These are phyloP conservation scores for Apeira syringaria DNA, from an alignment of 2,888 invertebrate species.

Conservation along the genomic window DNA sequence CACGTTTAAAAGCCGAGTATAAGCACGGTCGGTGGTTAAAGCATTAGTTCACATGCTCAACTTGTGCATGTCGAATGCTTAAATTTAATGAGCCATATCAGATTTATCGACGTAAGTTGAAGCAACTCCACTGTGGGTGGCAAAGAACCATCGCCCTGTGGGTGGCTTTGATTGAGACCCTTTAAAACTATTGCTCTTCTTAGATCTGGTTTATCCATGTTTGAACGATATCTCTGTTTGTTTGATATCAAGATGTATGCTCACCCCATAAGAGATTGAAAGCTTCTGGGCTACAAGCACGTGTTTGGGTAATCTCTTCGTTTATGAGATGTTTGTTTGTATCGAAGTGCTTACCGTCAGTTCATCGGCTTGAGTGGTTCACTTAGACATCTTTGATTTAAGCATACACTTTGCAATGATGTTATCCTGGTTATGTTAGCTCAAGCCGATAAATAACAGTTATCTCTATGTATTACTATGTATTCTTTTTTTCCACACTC, in stretches of 20 bases:
- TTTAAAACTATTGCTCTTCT: constrained; percentile 11
- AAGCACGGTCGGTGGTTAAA: too few relatives aligned
- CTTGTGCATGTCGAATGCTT: constrained; percentile 42
- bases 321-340: constrained; percentile 4
- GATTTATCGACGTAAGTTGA: constrained; percentile 33
- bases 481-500: too few relatives aligned
- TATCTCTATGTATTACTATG: too few relatives aligned
- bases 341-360: neutral
- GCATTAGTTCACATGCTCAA: too few relatives aligned
- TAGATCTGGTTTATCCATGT: constrained; percentile 15
- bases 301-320: constrained; percentile 2
- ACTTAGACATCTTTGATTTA: too few relatives aligned
- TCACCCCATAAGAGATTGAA: constrained; percentile 8
- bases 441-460: too few relatives aligned
- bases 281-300: constrained; percentile 7
- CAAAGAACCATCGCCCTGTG: constrained; percentile 14
- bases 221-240: constrained; percentile 18
- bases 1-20: too few relatives aligned
- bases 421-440: too few relatives aligned
- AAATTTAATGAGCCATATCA: constrained; percentile 46
- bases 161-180: constrained; percentile 23
- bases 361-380: neutral
- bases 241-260: constrained; percentile 17
- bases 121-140: constrained; percentile 27
- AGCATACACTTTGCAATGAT: too few relatives aligned